These are phyloP conservation scores for Chalcis sispes DNA, from an alignment of 2,888 invertebrate species.

Conservation along the genomic window DNA sequence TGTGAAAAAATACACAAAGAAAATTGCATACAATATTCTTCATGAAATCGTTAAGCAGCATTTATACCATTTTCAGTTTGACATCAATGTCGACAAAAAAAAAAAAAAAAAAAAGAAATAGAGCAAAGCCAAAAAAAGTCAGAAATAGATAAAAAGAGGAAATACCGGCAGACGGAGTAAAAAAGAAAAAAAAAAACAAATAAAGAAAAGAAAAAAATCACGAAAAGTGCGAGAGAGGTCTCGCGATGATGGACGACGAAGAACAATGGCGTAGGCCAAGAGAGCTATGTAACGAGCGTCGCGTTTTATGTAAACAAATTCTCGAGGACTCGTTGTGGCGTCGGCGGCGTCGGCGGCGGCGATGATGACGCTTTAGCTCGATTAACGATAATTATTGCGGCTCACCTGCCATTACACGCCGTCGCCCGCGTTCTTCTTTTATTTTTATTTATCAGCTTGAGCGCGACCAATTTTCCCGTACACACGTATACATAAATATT, in stretches of 20 bases:
- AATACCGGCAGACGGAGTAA: too few relatives aligned
- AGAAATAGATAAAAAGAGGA: too few relatives aligned
- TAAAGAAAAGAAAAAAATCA: background rate
- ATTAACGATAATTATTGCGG: constrained; percentile 53
- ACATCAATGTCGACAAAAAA: constrained; percentile 12
- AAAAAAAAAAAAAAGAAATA: background rate
- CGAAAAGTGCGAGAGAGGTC: background rate
- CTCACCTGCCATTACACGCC: constrained; percentile 33
- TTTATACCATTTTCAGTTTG: too few relatives aligned
- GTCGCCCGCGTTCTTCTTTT: background rate
- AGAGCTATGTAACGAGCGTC: background rate
- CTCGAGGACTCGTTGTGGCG: constrained; percentile 46
- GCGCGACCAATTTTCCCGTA: constrained; percentile 36
- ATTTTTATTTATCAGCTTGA: constrained; percentile 43
- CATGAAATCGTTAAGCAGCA: too few relatives aligned
- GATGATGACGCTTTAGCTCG: constrained; percentile 8
- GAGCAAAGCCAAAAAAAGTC: background rate
- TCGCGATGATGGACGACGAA: constrained; percentile 5
- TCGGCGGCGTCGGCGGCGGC: background rate
- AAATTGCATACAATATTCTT: too few relatives aligned
- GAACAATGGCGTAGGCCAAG: constrained; percentile 13
- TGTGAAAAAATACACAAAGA: too few relatives aligned
- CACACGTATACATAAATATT: constrained; percentile 33
- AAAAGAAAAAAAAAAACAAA: background rate
- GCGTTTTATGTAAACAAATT: constrained; percentile 52